These are phyloP conservation scores for Lycodopsis pacificus DNA, from an alignment of 2,797 vertebrate species.

Conservation along the genomic window DNA sequence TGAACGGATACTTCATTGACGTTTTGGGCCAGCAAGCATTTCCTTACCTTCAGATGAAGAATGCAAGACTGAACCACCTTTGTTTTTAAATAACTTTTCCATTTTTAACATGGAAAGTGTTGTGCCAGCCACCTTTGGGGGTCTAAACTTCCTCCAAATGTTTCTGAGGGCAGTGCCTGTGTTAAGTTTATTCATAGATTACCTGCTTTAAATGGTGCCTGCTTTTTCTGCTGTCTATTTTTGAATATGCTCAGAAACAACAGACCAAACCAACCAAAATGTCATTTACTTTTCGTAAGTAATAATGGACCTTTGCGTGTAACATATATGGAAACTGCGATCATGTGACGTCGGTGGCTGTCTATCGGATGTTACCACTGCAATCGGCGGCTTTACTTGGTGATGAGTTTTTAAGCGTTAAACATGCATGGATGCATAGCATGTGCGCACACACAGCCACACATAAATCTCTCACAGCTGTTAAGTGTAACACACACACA, in stretches of 20 bases:
- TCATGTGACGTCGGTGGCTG: constrained; percentile 1
- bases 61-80: not conserved
- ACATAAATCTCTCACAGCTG: constrained; percentile 56
- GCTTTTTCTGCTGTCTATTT: not conserved
- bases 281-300: not conserved
- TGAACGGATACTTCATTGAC: no score
- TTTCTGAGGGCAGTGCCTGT: no score
- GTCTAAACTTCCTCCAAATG: not conserved
- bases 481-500: constrained; percentile 41
- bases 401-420: constrained; percentile 50
- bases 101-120: not conserved
- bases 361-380: constrained; percentile 31
- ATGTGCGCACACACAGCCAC: constrained; percentile 35
- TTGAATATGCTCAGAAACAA: not conserved
- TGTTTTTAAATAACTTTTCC: not conserved
- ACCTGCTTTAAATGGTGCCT: not conserved
- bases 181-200: not conserved
- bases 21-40: no score
- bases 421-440: constrained; percentile 49
- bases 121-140: not conserved
- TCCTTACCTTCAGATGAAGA: no score
- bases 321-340: constrained; percentile 8
- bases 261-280: constrained; percentile 2
- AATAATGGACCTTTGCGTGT: not conserved
- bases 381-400: constrained; percentile 29